Evolutionary conservation across 2,888 invertebrate genomes (phyloP).

Genomic region (Lasioglossum morio): DNA sequence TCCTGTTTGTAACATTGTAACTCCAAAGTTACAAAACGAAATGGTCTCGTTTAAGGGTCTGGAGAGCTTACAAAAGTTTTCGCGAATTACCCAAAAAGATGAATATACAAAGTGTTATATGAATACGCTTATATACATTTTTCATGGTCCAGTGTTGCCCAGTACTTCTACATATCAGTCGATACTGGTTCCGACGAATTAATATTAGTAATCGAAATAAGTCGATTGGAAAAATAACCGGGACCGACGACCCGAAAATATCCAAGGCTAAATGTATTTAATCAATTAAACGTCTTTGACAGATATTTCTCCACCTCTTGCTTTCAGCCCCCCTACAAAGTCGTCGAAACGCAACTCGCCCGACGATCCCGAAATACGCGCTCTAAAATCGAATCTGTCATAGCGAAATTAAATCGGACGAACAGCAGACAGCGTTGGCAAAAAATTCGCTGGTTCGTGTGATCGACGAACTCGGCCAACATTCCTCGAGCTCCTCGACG

Average conservation of each 20-base stretch:
- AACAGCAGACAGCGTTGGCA: not conserved
- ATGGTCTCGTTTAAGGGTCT: no score
- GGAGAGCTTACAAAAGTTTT: no score
- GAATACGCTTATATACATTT: not conserved
- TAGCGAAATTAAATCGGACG: slow-evolving; percentile 3
- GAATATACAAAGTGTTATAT: not conserved
- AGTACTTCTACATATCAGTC: not conserved
- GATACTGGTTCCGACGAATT: not conserved
- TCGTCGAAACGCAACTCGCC: not conserved
- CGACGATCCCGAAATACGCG: not conserved
- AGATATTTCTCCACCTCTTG: not conserved
- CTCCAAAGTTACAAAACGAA: no score
- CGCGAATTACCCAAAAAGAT: not conserved
- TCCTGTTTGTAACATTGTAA: not conserved
- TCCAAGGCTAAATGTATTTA: not conserved
- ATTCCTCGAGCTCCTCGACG: not conserved
- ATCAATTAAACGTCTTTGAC: not conserved
- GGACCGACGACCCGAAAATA: not conserved
- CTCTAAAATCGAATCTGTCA: not conserved
- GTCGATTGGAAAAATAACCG: not conserved
- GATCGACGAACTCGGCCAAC: not conserved
- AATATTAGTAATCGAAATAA: not conserved
- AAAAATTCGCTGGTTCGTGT: not conserved
- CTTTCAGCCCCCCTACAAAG: not conserved
- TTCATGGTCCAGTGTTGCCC: not conserved